Evolutionary conservation across 2,888 invertebrate species (phyloP).

Genomic region (Imbricaverruca yamaguchii): DNA sequence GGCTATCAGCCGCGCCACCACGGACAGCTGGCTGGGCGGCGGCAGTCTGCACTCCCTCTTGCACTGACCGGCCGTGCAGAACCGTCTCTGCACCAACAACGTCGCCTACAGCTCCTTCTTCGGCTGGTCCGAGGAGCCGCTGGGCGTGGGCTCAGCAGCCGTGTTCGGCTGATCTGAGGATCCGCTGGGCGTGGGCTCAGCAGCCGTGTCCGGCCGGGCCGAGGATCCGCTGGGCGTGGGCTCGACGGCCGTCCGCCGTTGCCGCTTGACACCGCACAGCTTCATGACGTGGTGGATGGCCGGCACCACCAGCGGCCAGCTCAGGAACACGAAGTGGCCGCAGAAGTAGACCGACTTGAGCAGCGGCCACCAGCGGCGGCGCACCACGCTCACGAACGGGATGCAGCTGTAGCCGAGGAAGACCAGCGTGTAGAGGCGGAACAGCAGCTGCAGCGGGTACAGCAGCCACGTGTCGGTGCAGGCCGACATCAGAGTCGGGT

Average conservation of each 20-base stretch:
- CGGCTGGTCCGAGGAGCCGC: too few species aligned
- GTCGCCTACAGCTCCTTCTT: too few species aligned
- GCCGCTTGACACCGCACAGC: neutral
- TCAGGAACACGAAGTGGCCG: constrained; percentile 32
- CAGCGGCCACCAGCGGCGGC: constrained; percentile 33
- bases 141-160: neutral
- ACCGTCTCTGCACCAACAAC: neutral
- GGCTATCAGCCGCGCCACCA: too few species aligned
- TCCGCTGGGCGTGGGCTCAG: neutral
- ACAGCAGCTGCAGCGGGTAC: constrained; percentile 30
- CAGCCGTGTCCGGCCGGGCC: neutral
- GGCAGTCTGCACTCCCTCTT: too few species aligned
- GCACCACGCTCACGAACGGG: constrained; percentile 32
- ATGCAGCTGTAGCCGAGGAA: constrained; percentile 33
- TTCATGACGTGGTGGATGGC: constrained; percentile 12
- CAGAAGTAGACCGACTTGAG: constrained; percentile 31
- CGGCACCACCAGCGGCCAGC: constrained; percentile 30
- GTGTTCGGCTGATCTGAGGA: too few species aligned
- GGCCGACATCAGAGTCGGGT: constrained; percentile 29
- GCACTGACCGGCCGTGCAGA: neutral
- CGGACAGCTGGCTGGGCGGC: too few species aligned
- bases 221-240: neutral
- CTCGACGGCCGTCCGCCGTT: neutral
- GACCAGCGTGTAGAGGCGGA: constrained; percentile 31
- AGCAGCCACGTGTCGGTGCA: constrained; percentile 29